Evolutionary conservation across 2,888 invertebrate genomes (phyloP), one percentile per base, ranked within the genome.

Genomic region (Gonocerus acuteangulatus): DNA sequence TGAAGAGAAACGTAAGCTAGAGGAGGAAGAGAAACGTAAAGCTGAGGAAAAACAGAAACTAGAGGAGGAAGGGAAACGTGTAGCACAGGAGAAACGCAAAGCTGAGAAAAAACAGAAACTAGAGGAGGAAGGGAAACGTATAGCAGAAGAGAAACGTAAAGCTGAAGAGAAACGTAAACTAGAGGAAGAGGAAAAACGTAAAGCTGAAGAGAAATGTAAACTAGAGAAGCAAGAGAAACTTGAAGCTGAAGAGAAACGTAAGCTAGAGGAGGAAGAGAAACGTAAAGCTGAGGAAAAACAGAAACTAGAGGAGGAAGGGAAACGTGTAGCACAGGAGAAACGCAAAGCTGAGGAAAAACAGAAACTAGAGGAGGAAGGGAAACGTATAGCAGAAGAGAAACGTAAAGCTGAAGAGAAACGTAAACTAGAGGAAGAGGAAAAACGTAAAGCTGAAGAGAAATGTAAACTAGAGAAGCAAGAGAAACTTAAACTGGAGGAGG

Each of bases 351-450:
- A 54, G 16, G n/a, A 61, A 7, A 34, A 60, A 39, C 36, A 60
- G 59, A 36, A 62, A 62, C 22, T 60, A 65, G 48, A 51, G 59
- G 57, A 66, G 64, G 60, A 60, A 62, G 63, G 58, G 64, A 39
- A 47, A 48, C 36, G 62, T 47, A 47, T 56, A 61, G 27, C 56
- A 62, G 22, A 60, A 64, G 19, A 48, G 62, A 36, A 65, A 66
- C 45, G 51, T 54, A 42, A 59, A 51, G 51, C 59, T 39, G 48
- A 60, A 62, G 48, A 62, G 67, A 58, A 64, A n/a, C n/a, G n/a
- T 59, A 13, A 61, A 69, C 44, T 54, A 63, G 6, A 61, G 65
- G 42, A 45, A 60, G 18, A 54, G 22, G 47, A 56, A 57, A 7
- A 59, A 59, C 16, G n/a, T 19, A 18, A 54, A n/a, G n/a, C n/a